Evolutionary conservation across 2,888 invertebrate genomes (phyloP), one percentile per base, ranked within the genome.

Genomic region (Andrena marginata): DNA sequence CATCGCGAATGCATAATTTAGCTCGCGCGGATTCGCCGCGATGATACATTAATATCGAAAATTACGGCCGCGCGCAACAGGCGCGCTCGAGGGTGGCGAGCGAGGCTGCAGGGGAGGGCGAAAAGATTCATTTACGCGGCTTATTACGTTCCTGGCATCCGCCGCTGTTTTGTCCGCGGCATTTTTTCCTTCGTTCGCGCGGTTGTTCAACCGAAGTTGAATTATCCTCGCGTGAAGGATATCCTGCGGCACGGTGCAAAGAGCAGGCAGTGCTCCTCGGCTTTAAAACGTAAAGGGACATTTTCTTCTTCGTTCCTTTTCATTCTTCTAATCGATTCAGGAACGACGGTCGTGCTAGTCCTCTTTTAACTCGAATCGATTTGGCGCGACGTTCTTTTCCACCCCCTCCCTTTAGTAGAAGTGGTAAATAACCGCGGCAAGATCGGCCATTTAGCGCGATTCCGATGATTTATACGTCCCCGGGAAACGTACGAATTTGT

Each of bases 401-500:
- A 8, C 8, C 4, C 5, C 16, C n/a, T n/a, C 13, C 26, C 13
- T 7, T 56, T 56, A 63, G 49, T n/a, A 54, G 54, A 20, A 29
- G 26, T 63, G 51, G 76, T 67, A 80, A 80, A 80, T 82, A 74
- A 68, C 48, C 16, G 29, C 51, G 54, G 54, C 42, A 62, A 72
- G 65, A 64, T 65, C 49, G 60, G 2, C 67, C 64, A 59, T 76
- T 76, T 68, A 51, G 62, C 13, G 31, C 51, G 62, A 60, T 42
- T 8, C 54, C 31, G 49, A 84, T 85, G 89, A 89, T 89, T 85
- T 78, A 88, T 69, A 63, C 56, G 67, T 74, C 62, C 33, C 74
- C 29, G 71, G 69, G 67, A 85, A 84, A 73, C 74, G 80, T 76
- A 75, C 77, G 84, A 89, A 90, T 90, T 89, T 90, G 89, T 86